Percentiles rank a stretch among this genome's conserved stretches.
Conservation (phyloP, 2,888 invertebrate genomes). For the Thera obeliscata region DNA sequence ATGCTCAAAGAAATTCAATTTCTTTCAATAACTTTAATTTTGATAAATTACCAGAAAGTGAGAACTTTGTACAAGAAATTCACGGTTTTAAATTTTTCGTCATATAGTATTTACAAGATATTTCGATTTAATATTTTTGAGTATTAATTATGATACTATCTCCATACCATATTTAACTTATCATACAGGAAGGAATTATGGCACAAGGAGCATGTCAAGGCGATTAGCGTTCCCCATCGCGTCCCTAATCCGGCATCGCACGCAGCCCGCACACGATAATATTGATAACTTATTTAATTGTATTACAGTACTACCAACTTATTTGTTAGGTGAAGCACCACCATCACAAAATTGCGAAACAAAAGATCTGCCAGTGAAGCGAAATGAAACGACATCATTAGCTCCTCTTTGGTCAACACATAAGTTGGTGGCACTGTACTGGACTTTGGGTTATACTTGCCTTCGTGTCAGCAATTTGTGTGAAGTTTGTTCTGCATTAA, state of each 20-base stretch:
- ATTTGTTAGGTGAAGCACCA: too few relatives aligned
- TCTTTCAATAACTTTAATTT: too few relatives aligned
- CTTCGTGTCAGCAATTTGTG: constrained; percentile 9
- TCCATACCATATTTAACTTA: constrained; percentile 11
- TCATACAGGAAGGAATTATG: constrained; percentile 32
- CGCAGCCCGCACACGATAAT: constrained; percentile 69
- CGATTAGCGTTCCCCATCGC: constrained; percentile 46
- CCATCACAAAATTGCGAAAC: too few relatives aligned
- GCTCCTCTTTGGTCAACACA: too few relatives aligned
- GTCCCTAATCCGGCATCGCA: constrained; percentile 66
- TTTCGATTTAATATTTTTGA: too few relatives aligned
- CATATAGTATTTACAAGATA: too few relatives aligned
- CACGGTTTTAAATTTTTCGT: too few relatives aligned
- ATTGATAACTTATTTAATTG: constrained; percentile 60
- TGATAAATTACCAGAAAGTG: too few relatives aligned
- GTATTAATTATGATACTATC: not conserved
- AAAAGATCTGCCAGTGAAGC: too few relatives aligned
- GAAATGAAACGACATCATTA: too few relatives aligned
- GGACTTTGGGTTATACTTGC: constrained; percentile 12
- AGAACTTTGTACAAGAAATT: too few relatives aligned
- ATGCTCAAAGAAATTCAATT: too few relatives aligned
- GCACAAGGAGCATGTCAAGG: constrained; percentile 40
- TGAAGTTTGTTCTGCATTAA: not conserved
- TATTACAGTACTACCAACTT: constrained; percentile 3
- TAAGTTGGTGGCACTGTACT: not conserved